phyloP scores from a whole-genome alignment of 2,797 vertebrate species.

The Apodemus agrarius region DNA sequence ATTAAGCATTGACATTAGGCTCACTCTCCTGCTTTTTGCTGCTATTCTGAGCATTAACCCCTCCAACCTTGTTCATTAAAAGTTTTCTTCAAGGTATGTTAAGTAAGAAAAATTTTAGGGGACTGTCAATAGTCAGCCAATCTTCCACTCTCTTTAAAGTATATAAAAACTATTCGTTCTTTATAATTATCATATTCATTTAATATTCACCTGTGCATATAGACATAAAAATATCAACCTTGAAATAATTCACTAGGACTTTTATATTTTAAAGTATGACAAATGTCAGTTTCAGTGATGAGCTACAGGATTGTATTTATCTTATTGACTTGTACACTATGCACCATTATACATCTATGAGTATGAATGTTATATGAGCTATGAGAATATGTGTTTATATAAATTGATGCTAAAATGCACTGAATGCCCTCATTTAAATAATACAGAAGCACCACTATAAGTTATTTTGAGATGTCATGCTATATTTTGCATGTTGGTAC shows the following conservation, averaged over 20 bases:
- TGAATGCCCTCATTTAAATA: background rate
- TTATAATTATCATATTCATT: background rate
- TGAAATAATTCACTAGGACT: background rate
- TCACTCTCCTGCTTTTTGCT: background rate
- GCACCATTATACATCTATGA: background rate
- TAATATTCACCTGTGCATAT: background rate
- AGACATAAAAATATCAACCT: background rate
- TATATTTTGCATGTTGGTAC: background rate
- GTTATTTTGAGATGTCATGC: background rate
- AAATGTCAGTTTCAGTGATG: background rate
- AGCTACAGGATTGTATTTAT: background rate
- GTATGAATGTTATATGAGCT: background rate
- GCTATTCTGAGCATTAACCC: background rate
- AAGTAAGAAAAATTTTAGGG: background rate
- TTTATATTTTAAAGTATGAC: background rate
- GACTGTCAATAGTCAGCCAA: background rate
- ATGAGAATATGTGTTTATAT: background rate
- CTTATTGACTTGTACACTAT: background rate
- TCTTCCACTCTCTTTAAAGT: background rate
- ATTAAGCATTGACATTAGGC: background rate
- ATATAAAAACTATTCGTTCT: background rate
- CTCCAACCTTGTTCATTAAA: background rate
- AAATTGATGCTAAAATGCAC: background rate
- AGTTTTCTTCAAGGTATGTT: background rate
- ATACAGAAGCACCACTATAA: background rate